phyloP scores from a whole-genome alignment of 2,113 vertebrate genomes.

The Nyctereutes procyonoides region DNA sequence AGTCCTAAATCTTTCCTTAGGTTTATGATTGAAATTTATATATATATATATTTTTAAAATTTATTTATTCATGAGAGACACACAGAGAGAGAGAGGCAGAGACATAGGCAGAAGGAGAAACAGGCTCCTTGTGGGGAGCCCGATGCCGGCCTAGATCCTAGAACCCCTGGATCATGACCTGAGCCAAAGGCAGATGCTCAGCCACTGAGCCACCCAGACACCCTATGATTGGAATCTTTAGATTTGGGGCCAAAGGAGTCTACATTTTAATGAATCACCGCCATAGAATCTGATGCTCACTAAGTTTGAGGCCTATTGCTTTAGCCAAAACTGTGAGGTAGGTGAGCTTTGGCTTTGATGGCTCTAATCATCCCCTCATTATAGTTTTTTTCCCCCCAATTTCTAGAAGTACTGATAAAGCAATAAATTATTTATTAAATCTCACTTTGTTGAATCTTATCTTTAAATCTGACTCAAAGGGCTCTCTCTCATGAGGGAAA shows the following conservation, averaged over 20 bases:
- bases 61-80: too few relatives aligned
- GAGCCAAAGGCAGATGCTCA: too few relatives aligned
- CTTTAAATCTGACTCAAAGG: not conserved
- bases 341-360: not conserved
- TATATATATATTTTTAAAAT: too few relatives aligned
- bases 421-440: not conserved
- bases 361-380: not conserved
- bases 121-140: too few relatives aligned
- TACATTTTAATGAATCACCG: not conserved
- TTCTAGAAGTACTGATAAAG: not conserved
- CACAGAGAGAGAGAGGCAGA: too few relatives aligned
- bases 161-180: too few relatives aligned
- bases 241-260: not conserved
- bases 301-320: not conserved
- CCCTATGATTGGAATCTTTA: not conserved
- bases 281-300: not conserved
- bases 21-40: not conserved
- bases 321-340: not conserved
- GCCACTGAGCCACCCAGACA: too few relatives aligned
- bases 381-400: rapidly evolving
- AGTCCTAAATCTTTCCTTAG: not conserved
- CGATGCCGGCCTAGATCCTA: too few relatives aligned
- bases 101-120: too few relatives aligned
- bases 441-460: not conserved
- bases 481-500: not conserved